phyloP scores from a whole-genome alignment of 2,888 invertebrate genomes.

The Aleiodes leptofemur region DNA sequence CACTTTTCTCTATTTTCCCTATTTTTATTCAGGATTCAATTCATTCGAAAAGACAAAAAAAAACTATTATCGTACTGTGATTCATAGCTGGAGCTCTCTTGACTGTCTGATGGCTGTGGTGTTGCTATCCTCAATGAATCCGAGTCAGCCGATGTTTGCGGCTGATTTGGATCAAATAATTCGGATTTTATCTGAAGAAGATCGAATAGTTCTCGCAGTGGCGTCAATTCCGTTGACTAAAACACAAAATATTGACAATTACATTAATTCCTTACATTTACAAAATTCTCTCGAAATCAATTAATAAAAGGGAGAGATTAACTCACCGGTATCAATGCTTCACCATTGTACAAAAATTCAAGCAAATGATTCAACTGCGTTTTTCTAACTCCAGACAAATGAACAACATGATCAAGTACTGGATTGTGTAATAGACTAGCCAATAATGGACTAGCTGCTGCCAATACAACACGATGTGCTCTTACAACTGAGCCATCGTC shows the following conservation, averaged over 20 bases:
- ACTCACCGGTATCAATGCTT: constrained; percentile 86
- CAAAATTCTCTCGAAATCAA: not conserved
- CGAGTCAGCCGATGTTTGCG: constrained; percentile 70
- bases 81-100: constrained; percentile 74
- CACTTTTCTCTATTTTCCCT: no score
- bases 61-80: constrained; percentile 73
- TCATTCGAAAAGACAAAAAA: constrained; percentile 15
- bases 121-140: constrained; percentile 73
- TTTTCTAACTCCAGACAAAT: constrained; percentile 89
- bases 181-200: constrained; percentile 91
- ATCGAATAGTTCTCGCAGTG: constrained; percentile 89
- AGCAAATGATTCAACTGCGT: constrained; percentile 88
- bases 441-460: constrained; percentile 90
- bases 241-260: constrained; percentile 57
- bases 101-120: constrained; percentile 72
- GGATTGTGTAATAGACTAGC: constrained; percentile 78
- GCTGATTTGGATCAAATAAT: constrained; percentile 72
- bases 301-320: not conserved
- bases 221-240: constrained; percentile 87
- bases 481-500: constrained; percentile 88
- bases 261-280: not conserved
- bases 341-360: constrained; percentile 90
- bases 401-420: constrained; percentile 80
- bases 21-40: not conserved
- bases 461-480: constrained; percentile 91